Percentiles rank a stretch among this genome's conserved stretches.
phyloP scores from a whole-genome alignment of 2,888 invertebrate species.

The Tillus elongatus region DNA sequence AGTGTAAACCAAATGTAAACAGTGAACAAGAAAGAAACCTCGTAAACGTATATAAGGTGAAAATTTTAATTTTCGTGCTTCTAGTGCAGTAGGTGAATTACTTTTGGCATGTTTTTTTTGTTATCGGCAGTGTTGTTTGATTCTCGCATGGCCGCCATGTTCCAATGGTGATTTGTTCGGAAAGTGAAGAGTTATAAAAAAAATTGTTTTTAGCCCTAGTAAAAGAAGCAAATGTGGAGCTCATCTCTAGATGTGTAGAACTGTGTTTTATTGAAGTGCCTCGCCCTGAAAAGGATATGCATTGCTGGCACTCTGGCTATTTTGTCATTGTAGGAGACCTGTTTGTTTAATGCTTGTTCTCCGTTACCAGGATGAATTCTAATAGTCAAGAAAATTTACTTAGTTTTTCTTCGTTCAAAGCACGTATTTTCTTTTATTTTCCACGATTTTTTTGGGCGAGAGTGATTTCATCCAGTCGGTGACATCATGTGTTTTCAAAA shows the following conservation, averaged over 20 bases:
- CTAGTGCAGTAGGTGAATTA: slow-evolving; percentile 35
- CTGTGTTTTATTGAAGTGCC: too few relatives aligned
- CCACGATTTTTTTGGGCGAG: slow-evolving; percentile 27
- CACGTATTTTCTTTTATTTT: slow-evolving; percentile 36
- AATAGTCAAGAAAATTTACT: slow-evolving; percentile 27
- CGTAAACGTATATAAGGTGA: slow-evolving; percentile 41
- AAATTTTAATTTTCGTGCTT: slow-evolving; percentile 36
- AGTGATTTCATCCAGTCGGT: slow-evolving; percentile 31
- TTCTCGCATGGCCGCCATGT: slow-evolving; percentile 41
- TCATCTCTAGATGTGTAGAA: too few relatives aligned
- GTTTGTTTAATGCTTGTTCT: slow-evolving; percentile 35
- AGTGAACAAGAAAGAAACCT: slow-evolving; percentile 37
- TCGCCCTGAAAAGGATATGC: too few relatives aligned
- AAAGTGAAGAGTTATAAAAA: slow-evolving; percentile 32
- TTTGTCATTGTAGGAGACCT: slow-evolving; percentile 30
- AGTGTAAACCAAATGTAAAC: slow-evolving; percentile 36
- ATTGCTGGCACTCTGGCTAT: slow-evolving; percentile 23
- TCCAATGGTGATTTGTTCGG: slow-evolving; percentile 32
- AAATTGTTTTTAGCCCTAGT: too few relatives aligned
- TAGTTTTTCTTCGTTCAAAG: slow-evolving; percentile 34
- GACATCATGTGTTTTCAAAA: background rate
- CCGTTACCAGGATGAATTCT: slow-evolving; percentile 33
- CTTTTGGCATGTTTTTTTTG: slow-evolving; percentile 38
- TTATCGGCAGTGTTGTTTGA: slow-evolving; percentile 35
- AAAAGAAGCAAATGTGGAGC: too few relatives aligned